A percentile compares a stretch with the other conserved stretches of the same genome.
Conservation (phyloP, 2,797 vertebrate genomes). For the Fistularia tabacaria region DNA sequence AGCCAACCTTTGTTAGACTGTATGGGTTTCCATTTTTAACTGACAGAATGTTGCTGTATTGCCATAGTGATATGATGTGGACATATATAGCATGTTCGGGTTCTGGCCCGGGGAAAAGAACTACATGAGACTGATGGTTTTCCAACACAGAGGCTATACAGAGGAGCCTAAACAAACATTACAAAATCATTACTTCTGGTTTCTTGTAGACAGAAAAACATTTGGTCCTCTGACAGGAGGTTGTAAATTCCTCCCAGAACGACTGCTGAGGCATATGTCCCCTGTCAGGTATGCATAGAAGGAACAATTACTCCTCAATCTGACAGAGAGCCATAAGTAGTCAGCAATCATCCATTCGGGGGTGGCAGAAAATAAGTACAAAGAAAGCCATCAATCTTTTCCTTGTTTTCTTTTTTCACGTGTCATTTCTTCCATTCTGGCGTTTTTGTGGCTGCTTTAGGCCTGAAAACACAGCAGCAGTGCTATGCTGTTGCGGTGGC, state of each 20-base stretch:
- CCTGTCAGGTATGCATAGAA: constrained; percentile 68
- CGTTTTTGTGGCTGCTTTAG: constrained; percentile 60
- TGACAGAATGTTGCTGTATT: constrained; percentile 28
- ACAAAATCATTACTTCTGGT: constrained; percentile 65
- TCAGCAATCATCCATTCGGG: constrained; percentile 69
- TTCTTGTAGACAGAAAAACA: constrained; percentile 60
- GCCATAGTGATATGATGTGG: constrained; percentile 44
- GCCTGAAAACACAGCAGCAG: constrained; percentile 59
- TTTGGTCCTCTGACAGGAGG: constrained; percentile 50
- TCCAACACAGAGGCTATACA: constrained; percentile 36
- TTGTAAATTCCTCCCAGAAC: constrained; percentile 59
- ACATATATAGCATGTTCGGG: constrained; percentile 53
- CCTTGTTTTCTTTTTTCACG: constrained; percentile 59
- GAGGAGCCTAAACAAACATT: constrained; percentile 60
- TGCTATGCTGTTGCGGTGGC: constrained; percentile 49
- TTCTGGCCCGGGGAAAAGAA: constrained; percentile 31
- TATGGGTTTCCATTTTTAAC: constrained; percentile 51
- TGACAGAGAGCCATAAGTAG: constrained; percentile 68
- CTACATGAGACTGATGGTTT: constrained; percentile 40
- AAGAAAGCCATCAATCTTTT: constrained; percentile 70
- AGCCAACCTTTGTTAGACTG: constrained; percentile 26
- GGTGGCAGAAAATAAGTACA: constrained; percentile 75
- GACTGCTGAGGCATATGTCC: constrained; percentile 64
- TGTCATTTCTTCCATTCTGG: constrained; percentile 48
- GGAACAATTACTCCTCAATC: constrained; percentile 67